Evolutionary conservation across 2,797 vertebrate genomes (phyloP), one percentile per base, ranked within the genome.

Genomic region (Anguilla megastoma): DNA sequence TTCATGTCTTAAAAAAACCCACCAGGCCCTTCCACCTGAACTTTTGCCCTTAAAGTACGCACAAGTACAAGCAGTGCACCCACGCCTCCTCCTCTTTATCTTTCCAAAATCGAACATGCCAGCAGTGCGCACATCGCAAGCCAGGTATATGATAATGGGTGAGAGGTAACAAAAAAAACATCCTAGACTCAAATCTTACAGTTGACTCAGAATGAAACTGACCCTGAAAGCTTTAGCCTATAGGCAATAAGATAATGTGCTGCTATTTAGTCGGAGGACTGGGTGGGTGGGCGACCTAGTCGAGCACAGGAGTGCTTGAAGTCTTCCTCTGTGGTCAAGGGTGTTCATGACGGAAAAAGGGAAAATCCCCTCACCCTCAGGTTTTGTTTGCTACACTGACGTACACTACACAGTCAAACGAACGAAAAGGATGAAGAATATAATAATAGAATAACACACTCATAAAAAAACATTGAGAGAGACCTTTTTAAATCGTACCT

Each of bases 181-280:
- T 92, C 86, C 89, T 89, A 86, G 91, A 89, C 91, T 90, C 0
- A 89, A 88, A 86, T 90, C 89, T 86, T 91, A 88, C 92, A 91
- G 92, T 93, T 93, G 91, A 92, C 92, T 87, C 87, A 89, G 88
- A 93, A 94, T 90, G 94, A 94, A 93, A 93, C 82, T 52, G 91
- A 92, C 86, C 90, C 91, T 24, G 82, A 89, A 41, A 91, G 91
- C 91, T 90, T 91, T 92, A 88, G 91, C 90, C 91, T 92, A 90
- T 93, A 95, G 94, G 95, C 94, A 92, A 27, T 95, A 93, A 95
- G 94, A 94, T 95, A 94, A 96, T 95, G 90, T 87, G 63, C 41
- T 4, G 79, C 76, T 91, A 88, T 90, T 90, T 89, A 90, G 56
- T 63, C 33, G 30, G 71, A 91, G 41, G 86, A 87, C 86, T 7